Evolutionary conservation across 1,140 invertebrate species (phyloP), one percentile per base, ranked within the genome.

Genomic region (Drosophila watanabei): DNA sequence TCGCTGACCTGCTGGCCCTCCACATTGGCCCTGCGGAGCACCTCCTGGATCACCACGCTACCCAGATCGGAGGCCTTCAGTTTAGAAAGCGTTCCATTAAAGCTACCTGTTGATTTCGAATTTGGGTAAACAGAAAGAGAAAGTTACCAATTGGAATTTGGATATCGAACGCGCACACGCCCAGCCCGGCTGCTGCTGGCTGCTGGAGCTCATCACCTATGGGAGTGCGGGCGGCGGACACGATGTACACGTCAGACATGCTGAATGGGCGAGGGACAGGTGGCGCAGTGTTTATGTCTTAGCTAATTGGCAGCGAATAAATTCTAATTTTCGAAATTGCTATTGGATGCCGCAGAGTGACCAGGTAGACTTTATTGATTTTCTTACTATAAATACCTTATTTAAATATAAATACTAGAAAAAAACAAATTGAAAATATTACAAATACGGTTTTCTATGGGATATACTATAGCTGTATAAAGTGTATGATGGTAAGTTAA

Each of bases 21-120:
- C 11, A 98, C 85, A 68, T 95, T 94, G 32, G 95, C 95, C 88
- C 96, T 94, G 48, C 91, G 90, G 11, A 98, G 84, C 43, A 96
- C 95, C 93, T 97, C 97, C 91, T 95, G 95, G 45, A 98, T 97
- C 14, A 96, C 97, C 73, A 96, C 92, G 58, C 95, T 93, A 46
- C 97, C 97, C n/a, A 98, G 93, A 70, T 97, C 96, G 85, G 95
- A 95, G 51, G 96, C 95, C 90, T 95, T 94, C 4, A 97, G 43
- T 35, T 94, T 94, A 20, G 96, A 96, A 65, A 98, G 93, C 16
- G 94, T 87, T 33, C 97, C 97, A 94, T 95, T 95, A 70, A 97
- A 96, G 43, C 94, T 95, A 69, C 97, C 97, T 91, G 65, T 79
- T 85, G 65, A 77, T 33, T 30, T 35, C 11, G 18, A 39, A 37